Conservation (phyloP, 2,888 invertebrate species). For the Caradrina clavipalpis region DNA sequence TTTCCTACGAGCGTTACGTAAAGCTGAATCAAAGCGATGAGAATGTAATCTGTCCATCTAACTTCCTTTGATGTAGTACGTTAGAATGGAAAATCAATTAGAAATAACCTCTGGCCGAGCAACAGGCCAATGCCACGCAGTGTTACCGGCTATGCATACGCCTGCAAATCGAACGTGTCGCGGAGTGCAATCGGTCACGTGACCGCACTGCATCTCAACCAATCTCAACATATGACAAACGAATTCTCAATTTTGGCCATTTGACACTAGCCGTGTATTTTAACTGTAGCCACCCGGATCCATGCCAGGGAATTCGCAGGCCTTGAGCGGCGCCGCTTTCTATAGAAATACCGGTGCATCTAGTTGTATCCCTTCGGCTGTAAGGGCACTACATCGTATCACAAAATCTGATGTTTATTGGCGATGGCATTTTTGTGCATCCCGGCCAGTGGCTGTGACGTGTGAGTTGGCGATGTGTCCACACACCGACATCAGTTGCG, state of each 20-base stretch:
- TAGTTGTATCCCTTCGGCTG: conserved; percentile 81
- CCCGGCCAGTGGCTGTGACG: conserved; percentile 72
- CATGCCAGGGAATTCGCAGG: conserved; percentile 87
- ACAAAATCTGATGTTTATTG: conserved; percentile 70
- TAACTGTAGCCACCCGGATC: conserved; percentile 78
- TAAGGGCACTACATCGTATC: conserved; percentile 75
- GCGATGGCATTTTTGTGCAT: conserved; percentile 70
- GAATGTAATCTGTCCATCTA: conserved; percentile 32
- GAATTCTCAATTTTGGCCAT: conserved; percentile 81
- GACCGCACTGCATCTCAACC: conserved; percentile 61
- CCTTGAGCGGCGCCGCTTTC: conserved; percentile 82
- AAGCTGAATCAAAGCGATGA: conserved; percentile 20
- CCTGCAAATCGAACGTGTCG: conserved; percentile 44
- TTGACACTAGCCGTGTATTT: conserved; percentile 77
- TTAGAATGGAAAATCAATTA: conserved; percentile 50
- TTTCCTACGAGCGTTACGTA: conserved; percentile 7
- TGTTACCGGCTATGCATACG: conserved; percentile 32
- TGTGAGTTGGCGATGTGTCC: conserved; percentile 80
- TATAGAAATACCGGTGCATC: conserved; percentile 77
- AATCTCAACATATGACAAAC: conserved; percentile 76
- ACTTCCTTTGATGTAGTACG: conserved; percentile 44
- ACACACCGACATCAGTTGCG: conserved; percentile 65
- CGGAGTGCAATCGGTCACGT: conserved; percentile 61
- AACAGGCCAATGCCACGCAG: conserved; percentile 40
- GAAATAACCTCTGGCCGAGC: conserved; percentile 37